Evolutionary conservation across 2,113 vertebrate genomes (phyloP), one percentile per base, ranked within the genome.

Genomic region (Brachyistius frenatus): DNA sequence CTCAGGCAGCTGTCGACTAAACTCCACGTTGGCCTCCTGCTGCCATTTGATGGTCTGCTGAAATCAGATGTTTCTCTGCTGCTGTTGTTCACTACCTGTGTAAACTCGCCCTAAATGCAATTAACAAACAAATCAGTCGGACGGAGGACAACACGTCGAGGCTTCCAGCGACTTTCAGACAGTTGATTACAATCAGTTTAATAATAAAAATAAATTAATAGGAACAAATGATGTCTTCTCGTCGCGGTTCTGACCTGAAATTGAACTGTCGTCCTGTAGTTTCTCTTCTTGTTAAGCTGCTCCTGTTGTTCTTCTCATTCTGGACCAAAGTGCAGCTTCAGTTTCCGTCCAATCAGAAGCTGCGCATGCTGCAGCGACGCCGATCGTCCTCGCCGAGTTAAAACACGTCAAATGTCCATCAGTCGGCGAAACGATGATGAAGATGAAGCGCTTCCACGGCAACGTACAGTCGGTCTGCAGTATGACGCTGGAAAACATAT

Each of bases 21-120:
- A 72, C 55, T 35, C 62, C 16, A 30, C 2, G 6, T 50, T 78
- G 64, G 74, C 53, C 80, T 70, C n/a, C 56, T 32, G 66, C 30
- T 36, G 16, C 46, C 70, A 61, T 7, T 58, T 86, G 80, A 86
- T 87, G 80, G 85, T 89, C 86, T 71, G 72, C 16, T 87, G 81
- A 73, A 76, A 66, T 76, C n/a, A 50, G 55, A 49, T 11, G 14
- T 67, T 49, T 13, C 3, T 7, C 32, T 56, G 66, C 39, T 77
- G 35, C 9, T 73, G 65, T 32, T 23, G 3, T 39, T 2, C 11
- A 16, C 37, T 52, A 16, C 44, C 31, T 67, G 80, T 44, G 35
- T 61, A 50, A 80, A 75, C 49, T 46, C 64, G 56, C 52, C 47
- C 23, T 39, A 3, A 37, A 15, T 58, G 35, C 23, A 37, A 2